Evolutionary conservation across 2,797 vertebrate species (phyloP).

Genomic region (Pogonophryne albipinna): DNA sequence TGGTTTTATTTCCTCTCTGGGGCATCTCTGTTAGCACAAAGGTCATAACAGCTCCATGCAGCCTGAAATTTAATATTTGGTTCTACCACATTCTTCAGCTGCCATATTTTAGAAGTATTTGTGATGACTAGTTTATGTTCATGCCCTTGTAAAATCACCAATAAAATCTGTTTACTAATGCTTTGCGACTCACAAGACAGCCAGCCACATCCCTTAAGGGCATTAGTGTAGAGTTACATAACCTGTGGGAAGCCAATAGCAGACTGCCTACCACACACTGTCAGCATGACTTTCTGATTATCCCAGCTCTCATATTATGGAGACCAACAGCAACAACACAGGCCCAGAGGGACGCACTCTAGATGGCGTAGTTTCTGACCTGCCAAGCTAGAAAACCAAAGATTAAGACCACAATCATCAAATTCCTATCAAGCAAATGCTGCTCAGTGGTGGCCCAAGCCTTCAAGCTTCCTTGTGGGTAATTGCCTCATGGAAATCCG

Average conservation of each 20-base stretch:
- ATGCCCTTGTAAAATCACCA: slow-evolving; percentile 48
- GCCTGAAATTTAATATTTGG: slow-evolving; percentile 46
- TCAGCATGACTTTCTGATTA: slow-evolving; percentile 81
- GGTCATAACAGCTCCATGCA: slow-evolving; percentile 64
- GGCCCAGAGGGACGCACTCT: slow-evolving; percentile 47
- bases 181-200: slow-evolving; percentile 68
- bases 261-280: slow-evolving; percentile 75
- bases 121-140: slow-evolving; percentile 20
- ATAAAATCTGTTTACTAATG: slow-evolving; percentile 57
- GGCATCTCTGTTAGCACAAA: slow-evolving; percentile 63
- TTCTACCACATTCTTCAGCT: slow-evolving; percentile 35
- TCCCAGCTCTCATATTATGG: slow-evolving; percentile 74
- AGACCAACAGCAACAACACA: slow-evolving; percentile 64
- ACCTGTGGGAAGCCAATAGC: slow-evolving; percentile 75
- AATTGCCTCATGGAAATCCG: slow-evolving; percentile 27
- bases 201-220: slow-evolving; percentile 78
- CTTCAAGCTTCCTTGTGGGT: slow-evolving; percentile 28
- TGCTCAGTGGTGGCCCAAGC: slow-evolving; percentile 16
- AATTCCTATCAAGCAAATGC: slow-evolving; percentile 33
- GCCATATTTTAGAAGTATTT: slow-evolving; percentile 26
- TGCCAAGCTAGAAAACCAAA: slow-evolving; percentile 28
- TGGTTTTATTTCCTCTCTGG: slow-evolving; percentile 71
- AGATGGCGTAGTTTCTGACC: slow-evolving; percentile 55
- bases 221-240: slow-evolving; percentile 81
- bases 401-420: slow-evolving; percentile 44